Conservation (phyloP, 53 echinoderm and acorn worm species). For the Echinarachnius parma region DNA sequence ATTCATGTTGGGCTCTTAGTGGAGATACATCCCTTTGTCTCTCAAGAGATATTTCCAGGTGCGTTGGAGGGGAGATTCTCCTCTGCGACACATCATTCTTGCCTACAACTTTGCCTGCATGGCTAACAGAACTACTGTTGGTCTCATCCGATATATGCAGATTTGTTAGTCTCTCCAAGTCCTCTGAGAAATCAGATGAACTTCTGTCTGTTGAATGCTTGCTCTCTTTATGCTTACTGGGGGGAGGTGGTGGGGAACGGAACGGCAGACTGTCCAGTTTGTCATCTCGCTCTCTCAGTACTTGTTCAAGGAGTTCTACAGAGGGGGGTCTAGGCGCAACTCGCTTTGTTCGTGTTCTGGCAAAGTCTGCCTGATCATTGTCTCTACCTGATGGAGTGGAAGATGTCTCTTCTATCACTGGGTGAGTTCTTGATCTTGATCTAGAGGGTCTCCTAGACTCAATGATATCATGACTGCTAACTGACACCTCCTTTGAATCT, state of each 20-base stretch:
- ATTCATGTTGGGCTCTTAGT: conserved; percentile 19
- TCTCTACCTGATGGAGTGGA: conserved; percentile 44
- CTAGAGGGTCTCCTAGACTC: conserved; percentile 22
- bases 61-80: not conserved
- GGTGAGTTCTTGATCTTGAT: conserved; percentile 46
- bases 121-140: conserved; percentile 7
- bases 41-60: not conserved
- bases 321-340: conserved; percentile 72
- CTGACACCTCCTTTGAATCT: conserved; percentile 28
- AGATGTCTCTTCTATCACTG: conserved; percentile 15
- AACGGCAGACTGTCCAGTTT: conserved; percentile 63
- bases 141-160: conserved; percentile 11
- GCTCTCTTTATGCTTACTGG: conserved; percentile 39
- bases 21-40: conserved; percentile 29
- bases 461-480: conserved; percentile 49
- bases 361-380: conserved; percentile 31
- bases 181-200: conserved; percentile 28
- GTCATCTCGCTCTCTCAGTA: conserved; percentile 22
- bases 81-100: not conserved
- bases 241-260: conserved; percentile 55
- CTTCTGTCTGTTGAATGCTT: conserved; percentile 19
- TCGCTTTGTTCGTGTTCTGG: conserved; percentile 52
- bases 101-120: too few species aligned
- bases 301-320: conserved; percentile 40
- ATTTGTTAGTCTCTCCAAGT: conserved; percentile 8